Percentiles rank a stretch among this genome's conserved stretches.
Evolutionary conservation across 2,113 vertebrate species (phyloP).

Genomic region (Piprites chloris): DNA sequence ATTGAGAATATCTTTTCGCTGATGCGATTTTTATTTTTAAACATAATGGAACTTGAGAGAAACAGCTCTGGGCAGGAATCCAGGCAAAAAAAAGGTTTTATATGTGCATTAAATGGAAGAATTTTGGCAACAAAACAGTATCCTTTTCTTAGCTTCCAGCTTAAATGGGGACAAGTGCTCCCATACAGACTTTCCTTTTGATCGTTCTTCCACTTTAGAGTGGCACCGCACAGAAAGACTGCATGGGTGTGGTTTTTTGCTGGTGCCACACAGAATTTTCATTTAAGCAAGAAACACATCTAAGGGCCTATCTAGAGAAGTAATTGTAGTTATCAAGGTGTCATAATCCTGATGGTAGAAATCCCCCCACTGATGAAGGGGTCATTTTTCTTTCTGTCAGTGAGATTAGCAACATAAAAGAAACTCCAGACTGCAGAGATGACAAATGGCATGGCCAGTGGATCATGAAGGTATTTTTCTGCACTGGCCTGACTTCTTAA

Average conservation of each 20-base stretch:
- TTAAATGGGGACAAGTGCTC: constrained; percentile 9
- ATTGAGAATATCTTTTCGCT: constrained; percentile 2
- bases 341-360: background rate
- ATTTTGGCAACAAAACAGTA: constrained; percentile 26
- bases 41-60: constrained; percentile 40
- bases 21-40: constrained; percentile 60
- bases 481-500: background rate
- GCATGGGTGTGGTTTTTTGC: background rate
- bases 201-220: background rate
- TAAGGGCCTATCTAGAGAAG: background rate
- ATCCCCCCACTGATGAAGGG: background rate
- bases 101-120: constrained; percentile 17
- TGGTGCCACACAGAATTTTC: background rate
- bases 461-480: background rate
- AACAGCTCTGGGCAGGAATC: constrained; percentile 55
- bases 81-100: constrained; percentile 12
- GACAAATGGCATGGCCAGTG: background rate
- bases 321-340: background rate
- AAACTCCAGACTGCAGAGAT: background rate
- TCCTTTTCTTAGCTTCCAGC: constrained; percentile 34
- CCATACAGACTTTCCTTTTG: background rate
- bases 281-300: background rate
- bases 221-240: background rate
- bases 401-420: background rate
- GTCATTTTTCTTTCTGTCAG: background rate